Conservation (phyloP, 2,113 vertebrate species). For the Sisor rabdophorus region DNA sequence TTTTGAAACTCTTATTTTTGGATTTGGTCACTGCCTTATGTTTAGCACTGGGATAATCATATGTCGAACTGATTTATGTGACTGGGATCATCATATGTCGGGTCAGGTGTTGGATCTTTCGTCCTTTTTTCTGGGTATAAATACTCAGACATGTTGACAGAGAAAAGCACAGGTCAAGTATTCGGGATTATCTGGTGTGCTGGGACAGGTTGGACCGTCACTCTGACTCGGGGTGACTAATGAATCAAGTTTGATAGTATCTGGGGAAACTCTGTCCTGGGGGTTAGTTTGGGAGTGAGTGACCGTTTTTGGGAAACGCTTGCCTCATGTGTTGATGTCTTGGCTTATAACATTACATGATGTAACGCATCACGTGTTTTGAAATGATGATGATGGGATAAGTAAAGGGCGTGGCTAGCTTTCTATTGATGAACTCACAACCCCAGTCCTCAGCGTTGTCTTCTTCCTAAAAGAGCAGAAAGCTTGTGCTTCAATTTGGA, state of each 20-base stretch:
- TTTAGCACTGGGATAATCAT: conserved; percentile 18
- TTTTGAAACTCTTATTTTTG: conserved; percentile 29
- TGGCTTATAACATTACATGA: conserved; percentile 46
- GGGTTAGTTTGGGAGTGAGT: neutral
- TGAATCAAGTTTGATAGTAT: conserved; percentile 17
- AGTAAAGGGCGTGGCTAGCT: conserved; percentile 27
- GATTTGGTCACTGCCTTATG: conserved; percentile 23
- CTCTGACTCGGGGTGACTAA: neutral
- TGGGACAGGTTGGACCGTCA: neutral
- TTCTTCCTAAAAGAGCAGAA: conserved; percentile 4
- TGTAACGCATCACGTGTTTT: conserved; percentile 40
- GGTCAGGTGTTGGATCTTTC: conserved; percentile 8
- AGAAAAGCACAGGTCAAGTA: conserved; percentile 18
- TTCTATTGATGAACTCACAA: conserved; percentile 51
- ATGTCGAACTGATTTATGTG: conserved; percentile 9
- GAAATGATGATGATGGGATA: conserved; percentile 25
- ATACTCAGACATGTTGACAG: conserved; percentile 51
- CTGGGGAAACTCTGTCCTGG: conserved; percentile 29
- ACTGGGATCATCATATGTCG: conserved; percentile 6
- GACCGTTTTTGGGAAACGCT: conserved; percentile 1
- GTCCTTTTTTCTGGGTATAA: conserved; percentile 42
- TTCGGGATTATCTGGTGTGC: conserved; percentile 39
- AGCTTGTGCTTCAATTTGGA: neutral
- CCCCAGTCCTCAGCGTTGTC: neutral
- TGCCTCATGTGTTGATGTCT: conserved; percentile 54